A percentile compares a stretch with the other conserved stretches of the same genome.
These are phyloP conservation scores for Drosophila greeni DNA, from an alignment of 2,888 invertebrate species.

Conservation along the genomic window DNA sequence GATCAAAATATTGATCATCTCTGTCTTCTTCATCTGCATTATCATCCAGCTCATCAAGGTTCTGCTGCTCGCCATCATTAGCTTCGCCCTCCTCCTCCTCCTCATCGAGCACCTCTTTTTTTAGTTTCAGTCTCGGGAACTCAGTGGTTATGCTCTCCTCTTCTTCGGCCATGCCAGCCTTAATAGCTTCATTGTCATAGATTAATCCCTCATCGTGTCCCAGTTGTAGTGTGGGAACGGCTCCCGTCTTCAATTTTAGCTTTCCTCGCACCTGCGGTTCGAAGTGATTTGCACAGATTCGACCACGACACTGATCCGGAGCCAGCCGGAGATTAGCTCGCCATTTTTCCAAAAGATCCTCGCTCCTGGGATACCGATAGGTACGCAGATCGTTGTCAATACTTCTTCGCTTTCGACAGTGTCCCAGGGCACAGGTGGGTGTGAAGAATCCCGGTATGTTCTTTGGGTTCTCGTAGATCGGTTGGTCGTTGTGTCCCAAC, in stretches of 20 bases:
- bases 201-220: constrained; percentile 66
- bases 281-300: constrained; percentile 72
- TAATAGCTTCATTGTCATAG: constrained; percentile 64
- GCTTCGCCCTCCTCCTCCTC: constrained; percentile 38
- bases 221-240: constrained; percentile 71
- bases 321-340: constrained; percentile 65
- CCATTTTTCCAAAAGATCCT: constrained; percentile 69
- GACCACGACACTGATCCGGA: constrained; percentile 62
- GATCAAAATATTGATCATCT: constrained; percentile 53
- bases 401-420: constrained; percentile 65
- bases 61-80: constrained; percentile 13
- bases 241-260: constrained; percentile 67
- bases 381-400: constrained; percentile 67
- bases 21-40: constrained; percentile 42
- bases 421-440: constrained; percentile 65
- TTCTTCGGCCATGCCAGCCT: constrained; percentile 35
- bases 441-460: constrained; percentile 67
- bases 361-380: constrained; percentile 69
- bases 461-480: constrained; percentile 73
- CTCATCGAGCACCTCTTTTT: constrained; percentile 38
- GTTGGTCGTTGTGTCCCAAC: constrained; percentile 63
- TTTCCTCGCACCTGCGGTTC: constrained; percentile 66
- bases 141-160: constrained; percentile 23
- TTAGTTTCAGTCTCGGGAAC: constrained; percentile 14
- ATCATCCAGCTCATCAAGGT: constrained; percentile 14